Percentiles rank a stretch among this genome's conserved stretches.
phyloP scores from a whole-genome alignment of 2,113 vertebrate species.

The Brachypteracias leptosomus region DNA sequence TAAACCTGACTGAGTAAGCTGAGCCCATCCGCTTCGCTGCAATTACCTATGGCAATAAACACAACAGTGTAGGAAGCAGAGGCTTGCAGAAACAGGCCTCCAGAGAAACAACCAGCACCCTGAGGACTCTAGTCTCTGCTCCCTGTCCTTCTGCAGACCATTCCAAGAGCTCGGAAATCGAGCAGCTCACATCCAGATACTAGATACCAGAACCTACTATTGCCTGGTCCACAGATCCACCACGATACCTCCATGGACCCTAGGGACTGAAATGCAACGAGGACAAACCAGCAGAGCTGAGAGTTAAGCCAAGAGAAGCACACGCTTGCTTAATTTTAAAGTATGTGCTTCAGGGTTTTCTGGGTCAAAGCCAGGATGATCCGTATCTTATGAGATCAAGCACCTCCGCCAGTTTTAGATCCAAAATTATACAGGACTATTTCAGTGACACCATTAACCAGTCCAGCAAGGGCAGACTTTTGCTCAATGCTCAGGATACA shows the following conservation, averaged over 20 bases:
- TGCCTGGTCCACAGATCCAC: background rate
- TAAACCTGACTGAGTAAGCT: background rate
- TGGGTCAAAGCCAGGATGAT: background rate
- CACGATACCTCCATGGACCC: accelerated
- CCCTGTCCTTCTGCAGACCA: accelerated
- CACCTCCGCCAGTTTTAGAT: background rate
- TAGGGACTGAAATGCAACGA: accelerated
- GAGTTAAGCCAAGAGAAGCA: background rate
- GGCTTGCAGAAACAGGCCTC: slow-evolving; percentile 43
- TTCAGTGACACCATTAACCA: background rate
- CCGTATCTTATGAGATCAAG: background rate
- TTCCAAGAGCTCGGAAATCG: accelerated
- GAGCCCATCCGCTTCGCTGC: slow-evolving; percentile 14
- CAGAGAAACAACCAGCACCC: background rate
- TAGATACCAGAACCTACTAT: accelerated
- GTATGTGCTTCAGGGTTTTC: background rate
- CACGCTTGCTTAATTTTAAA: background rate
- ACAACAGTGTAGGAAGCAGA: background rate
- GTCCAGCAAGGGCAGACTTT: background rate
- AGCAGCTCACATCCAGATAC: background rate
- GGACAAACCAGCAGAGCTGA: background rate
- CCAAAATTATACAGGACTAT: background rate
- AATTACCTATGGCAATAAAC: slow-evolving; percentile 22
- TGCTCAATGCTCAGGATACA: accelerated
- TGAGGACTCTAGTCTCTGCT: background rate